Base-by-base conservation (phyloP, 1,140 invertebrate genomes). In the Parapsyche elsis region DNA sequence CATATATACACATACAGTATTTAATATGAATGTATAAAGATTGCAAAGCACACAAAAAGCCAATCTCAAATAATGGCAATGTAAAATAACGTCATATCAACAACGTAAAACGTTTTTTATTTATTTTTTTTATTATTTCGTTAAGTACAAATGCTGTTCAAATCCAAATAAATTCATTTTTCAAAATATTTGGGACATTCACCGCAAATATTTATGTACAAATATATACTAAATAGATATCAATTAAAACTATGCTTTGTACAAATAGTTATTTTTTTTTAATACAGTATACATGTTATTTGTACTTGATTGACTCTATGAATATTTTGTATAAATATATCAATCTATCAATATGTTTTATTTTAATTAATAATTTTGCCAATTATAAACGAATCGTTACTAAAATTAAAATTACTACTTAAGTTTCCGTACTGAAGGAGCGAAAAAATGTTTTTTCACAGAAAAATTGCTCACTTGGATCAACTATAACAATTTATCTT, bases 291-390 rank as follows among this genome's bases (percentile, higher is more conserved):
- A 77, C 75, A 77, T 57, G 46, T 77, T 77, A 77, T 77, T 77
- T 77, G 75, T 77, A 77, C 75, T 77, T 77, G 75, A 77, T 77
- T 77, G 75, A 77, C 75, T 77, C 75, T 77, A 77, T 77, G 75
- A 57, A 77, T 77, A 77, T 77, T 77, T 77, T 64, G 75, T 77
- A 77, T 77, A 77, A 64, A 77, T 64, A 77, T 77, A 77, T 77
- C 53, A 64, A 67, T 67, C 64, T 67, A 67, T 67, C 64, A 30
- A 67, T 67, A 67, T 23, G 16, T 5, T 53, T 53, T 53, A n/a
- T n/a, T n/a, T 67, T 67, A 21, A 24, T 30, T 67, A 21, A 67
- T 23, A 67, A 67, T 67, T 26, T 67, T 67, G 64, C 64, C 64
- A 67, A 67, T 26, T 12, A 23, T 26, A 67, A 67, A 67, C 64